Evolutionary conservation across 2,797 vertebrate genomes (phyloP).

Genomic region (Acanthurus leucopareius): DNA sequence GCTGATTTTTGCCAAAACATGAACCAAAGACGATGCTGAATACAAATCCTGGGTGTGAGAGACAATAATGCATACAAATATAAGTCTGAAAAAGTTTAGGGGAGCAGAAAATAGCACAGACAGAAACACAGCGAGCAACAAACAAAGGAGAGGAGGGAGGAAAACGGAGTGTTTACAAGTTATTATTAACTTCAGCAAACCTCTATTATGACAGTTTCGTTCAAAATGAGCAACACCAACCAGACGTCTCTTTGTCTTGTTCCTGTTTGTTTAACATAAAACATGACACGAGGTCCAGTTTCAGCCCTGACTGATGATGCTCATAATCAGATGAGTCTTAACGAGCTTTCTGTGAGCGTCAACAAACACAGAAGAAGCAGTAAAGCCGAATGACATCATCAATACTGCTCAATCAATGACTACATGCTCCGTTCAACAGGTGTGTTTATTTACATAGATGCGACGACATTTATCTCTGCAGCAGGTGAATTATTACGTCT

Average conservation of each 20-base stretch:
- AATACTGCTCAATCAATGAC: neutral
- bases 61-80: no score
- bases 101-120: neutral
- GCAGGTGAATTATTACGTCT: neutral
- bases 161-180: neutral
- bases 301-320: neutral
- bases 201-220: no score
- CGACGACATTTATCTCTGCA: neutral
- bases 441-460: neutral
- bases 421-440: neutral
- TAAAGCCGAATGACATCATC: neutral
- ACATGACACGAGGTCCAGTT: neutral
- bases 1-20: neutral
- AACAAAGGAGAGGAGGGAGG: neutral
- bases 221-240: neutral
- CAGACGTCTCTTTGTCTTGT: no score
- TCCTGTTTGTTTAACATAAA: no score
- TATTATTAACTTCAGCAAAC: no score
- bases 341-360: neutral
- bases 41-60: neutral
- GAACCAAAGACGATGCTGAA: neutral
- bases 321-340: neutral
- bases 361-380: neutral
- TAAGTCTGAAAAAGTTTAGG: neutral
- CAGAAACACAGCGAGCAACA: neutral